phyloP scores from a whole-genome alignment of 2,888 invertebrate species.

The Ptilodon capucinus region DNA sequence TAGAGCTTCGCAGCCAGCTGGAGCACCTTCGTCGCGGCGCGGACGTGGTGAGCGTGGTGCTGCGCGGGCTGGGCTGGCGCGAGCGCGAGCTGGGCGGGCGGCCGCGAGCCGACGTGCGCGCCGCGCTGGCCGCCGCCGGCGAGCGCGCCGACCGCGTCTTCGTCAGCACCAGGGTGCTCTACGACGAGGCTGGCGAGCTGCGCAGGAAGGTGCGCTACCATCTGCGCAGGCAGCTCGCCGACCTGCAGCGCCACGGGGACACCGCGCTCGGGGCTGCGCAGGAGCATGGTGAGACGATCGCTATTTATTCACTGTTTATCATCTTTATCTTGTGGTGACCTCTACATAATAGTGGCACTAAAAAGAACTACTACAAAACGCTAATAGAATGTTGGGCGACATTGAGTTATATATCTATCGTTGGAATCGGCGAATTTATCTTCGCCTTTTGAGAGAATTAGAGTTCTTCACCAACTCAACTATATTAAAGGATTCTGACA shows the following conservation, averaged over 20 bases:
- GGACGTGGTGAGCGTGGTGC: constrained; percentile 62
- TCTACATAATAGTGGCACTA: too few relatives aligned
- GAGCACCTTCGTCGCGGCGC: constrained; percentile 60
- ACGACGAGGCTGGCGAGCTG: constrained; percentile 75
- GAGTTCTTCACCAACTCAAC: too few relatives aligned
- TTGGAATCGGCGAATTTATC: too few relatives aligned
- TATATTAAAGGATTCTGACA: too few relatives aligned
- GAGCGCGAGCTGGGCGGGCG: constrained; percentile 59
- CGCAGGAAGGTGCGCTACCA: constrained; percentile 74
- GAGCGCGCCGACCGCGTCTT: constrained; percentile 67
- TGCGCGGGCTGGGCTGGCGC: constrained; percentile 72
- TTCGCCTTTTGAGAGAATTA: too few relatives aligned
- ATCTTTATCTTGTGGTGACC: too few relatives aligned
- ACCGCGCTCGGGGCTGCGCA: constrained; percentile 87
- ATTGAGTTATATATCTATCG: too few relatives aligned
- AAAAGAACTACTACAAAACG: too few relatives aligned
- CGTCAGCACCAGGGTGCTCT: constrained; percentile 63
- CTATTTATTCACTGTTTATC: background rate
- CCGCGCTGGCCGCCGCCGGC: constrained; percentile 37
- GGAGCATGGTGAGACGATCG: constrained; percentile 80
- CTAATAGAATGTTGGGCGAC: too few relatives aligned
- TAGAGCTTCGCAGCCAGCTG: constrained; percentile 54
- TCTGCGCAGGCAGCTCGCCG: constrained; percentile 76
- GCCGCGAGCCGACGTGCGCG: constrained; percentile 42
- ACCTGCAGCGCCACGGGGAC: constrained; percentile 84